phyloP scores from a whole-genome alignment of 2,797 vertebrate species.

The Lacerta viridis region DNA sequence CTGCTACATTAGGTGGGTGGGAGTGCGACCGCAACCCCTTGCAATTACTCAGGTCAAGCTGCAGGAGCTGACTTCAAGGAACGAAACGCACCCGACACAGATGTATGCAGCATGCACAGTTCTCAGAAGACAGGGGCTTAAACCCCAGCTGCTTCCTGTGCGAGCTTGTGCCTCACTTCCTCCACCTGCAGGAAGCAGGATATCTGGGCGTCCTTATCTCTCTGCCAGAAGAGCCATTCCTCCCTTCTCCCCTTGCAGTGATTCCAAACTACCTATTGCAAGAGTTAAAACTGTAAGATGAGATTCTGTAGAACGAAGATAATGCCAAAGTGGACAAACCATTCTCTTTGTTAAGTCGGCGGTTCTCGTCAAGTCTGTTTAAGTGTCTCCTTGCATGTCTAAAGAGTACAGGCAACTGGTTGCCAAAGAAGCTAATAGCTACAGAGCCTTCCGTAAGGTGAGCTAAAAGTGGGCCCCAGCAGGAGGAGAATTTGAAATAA shows the following conservation, averaged over 20 bases:
- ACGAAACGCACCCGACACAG: not conserved
- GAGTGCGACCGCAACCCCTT: not conserved
- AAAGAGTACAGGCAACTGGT: too few relatives aligned
- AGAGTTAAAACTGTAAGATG: not conserved
- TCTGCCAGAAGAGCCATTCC: not conserved
- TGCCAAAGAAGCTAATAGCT: too few relatives aligned
- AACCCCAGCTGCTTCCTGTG: not conserved
- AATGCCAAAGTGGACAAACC: too few relatives aligned
- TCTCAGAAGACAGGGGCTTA: not conserved
- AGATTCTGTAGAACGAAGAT: too few relatives aligned
- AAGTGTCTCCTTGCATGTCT: too few relatives aligned
- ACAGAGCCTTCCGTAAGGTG: too few relatives aligned
- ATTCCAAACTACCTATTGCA: not conserved
- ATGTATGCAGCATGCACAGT: not conserved
- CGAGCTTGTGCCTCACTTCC: not conserved
- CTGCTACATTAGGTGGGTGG: not conserved
- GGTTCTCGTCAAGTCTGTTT: too few relatives aligned
- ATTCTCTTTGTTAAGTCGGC: too few relatives aligned
- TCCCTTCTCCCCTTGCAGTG: not conserved
- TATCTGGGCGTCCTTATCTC: not conserved
- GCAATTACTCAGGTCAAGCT: not conserved
- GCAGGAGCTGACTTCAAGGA: not conserved
- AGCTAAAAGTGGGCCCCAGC: too few relatives aligned
- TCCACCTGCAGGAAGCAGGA: constrained; percentile 1
- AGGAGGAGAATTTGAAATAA: too few relatives aligned